Evolutionary conservation across 1,140 invertebrate species (phyloP), one percentile per base, ranked within the genome.

Genomic region (Eurosta solidaginis): DNA sequence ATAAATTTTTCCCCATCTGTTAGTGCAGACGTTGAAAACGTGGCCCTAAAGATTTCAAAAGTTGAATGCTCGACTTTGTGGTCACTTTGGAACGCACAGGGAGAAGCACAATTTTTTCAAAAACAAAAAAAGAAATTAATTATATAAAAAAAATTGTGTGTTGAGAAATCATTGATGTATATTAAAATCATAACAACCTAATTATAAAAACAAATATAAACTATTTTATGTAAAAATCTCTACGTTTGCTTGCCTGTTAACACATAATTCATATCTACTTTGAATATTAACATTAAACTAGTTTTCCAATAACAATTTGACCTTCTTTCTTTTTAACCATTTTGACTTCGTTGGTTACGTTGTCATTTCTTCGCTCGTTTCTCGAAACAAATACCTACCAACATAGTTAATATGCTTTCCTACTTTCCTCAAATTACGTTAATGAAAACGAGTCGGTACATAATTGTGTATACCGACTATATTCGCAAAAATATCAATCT

Each of bases 191-290:
- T n/a, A 33, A 20, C 14, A 12, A 20, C 17, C 14, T 36, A 68
- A 68, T 68, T 40, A 68, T 68, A 40, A 68, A 68, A 68, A 42
- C 33, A 68, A 68, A 68, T 68, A 40, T 68, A 68, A 68, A 68
- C 59, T 40, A 20, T 68, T 36, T 29, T 12, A 14, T 40, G 14
- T 36, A 17, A 14, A 36, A 68, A 22, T 29, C 1, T 40, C 59
- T 68, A 40, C 40, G 33, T 10, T 1, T 40, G 4, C n/a, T 20
- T 68, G n/a, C n/a, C n/a, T n/a, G n/a, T n/a, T n/a, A n/a, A n/a
- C n/a, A n/a, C n/a, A 36, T 68, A 33, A 22, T 68, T 42, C 59
- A 42, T 42, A 14, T 29, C n/a, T 68, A n/a, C 36, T 68, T 9
- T 20, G 22, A n/a, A n/a, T 40, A 40, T 68, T 9, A 40, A 36